A percentile compares a stretch with the other conserved stretches of the same genome.
Evolutionary conservation across 2,888 invertebrate species (phyloP).

Genomic region (Leucophenga montana): DNA sequence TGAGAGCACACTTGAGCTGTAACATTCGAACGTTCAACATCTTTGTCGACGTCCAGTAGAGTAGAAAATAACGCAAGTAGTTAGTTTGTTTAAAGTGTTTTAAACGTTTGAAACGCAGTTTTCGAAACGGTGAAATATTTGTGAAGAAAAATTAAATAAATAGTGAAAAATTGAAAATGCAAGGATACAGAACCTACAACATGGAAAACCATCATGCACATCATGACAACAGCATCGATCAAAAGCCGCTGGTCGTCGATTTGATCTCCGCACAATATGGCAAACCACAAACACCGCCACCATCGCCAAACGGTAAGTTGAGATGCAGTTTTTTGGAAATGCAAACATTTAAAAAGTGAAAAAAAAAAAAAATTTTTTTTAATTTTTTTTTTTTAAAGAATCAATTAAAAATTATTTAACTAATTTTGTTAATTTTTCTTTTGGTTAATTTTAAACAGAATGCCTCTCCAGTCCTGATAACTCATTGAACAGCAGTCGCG

Average conservation of each 20-base stretch:
- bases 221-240: constrained; percentile 62
- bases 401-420: constrained; percentile 8
- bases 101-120: too few species aligned
- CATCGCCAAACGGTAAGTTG: constrained; percentile 74
- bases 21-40: constrained; percentile 59
- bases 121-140: constrained; percentile 15
- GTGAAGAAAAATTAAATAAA: neutral
- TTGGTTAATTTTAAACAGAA: constrained; percentile 66
- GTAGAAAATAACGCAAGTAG: constrained; percentile 10
- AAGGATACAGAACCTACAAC: constrained; percentile 73
- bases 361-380: constrained; percentile 1
- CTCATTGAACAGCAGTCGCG: constrained; percentile 67
- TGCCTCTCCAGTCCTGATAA: constrained; percentile 73
- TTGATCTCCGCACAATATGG: constrained; percentile 76
- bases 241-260: constrained; percentile 76
- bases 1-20: constrained; percentile 65
- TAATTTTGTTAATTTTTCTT: constrained; percentile 29
- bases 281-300: constrained; percentile 74
- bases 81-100: constrained; percentile 5
- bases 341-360: neutral
- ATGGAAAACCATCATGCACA: constrained; percentile 65
- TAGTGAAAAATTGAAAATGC: constrained; percentile 60
- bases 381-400: neutral
- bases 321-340: neutral
- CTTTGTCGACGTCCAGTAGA: constrained; percentile 21